Evolutionary conservation across 2,797 vertebrate genomes (phyloP), one percentile per base, ranked within the genome.

Genomic region (Scarus forsteni): DNA sequence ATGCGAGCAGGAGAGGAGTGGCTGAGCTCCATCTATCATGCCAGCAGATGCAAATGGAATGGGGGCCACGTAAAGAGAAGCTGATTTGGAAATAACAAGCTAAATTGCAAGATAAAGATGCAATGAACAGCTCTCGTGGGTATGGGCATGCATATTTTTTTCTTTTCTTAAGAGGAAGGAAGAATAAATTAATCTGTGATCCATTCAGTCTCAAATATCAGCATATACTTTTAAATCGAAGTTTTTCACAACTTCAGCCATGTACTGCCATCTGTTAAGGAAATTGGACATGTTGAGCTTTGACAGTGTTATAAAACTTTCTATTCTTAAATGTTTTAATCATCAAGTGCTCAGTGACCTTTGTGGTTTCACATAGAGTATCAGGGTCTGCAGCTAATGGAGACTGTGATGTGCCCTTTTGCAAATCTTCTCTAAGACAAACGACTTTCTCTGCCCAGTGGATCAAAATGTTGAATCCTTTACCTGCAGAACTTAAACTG

Each of bases 81-180:
- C 43, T 86, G 16, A 83, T 88, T 80, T 79, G 34, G 1, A 65
- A 79, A 70, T 63, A 81, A 77, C 19, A 70, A 35, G 62, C 59
- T 63, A 59, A 74, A 84, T n/a, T 58, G 43, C 27, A 13, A 73
- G 27, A 50, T 69, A 78, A 83, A 79, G 57, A 50, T 79, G 64
- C 58, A n/a, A 38, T 34, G 50, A 69, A 70, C 50, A 66, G 44
- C 36, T 13, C 58, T 67, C 55, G 7, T 0, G 44, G 70, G 58
- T 48, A 14, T 12, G 10, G 52, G 38, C 46, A 75, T 66, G 58
- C 49, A 60, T 69, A 76, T 82, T 82, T 46, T 44, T 66, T 72
- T 43, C n/a, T 36, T 54, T 38, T 66, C 18, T 10, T 27, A 27
- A 1, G 5, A 45, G 39, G 6, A 3, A 40, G 3, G 9, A n/a